Percentiles rank a stretch among this genome's conserved stretches.
phyloP scores from a whole-genome alignment of 2,797 vertebrate species.

The Lepidocolaptes lacrymiger region DNA sequence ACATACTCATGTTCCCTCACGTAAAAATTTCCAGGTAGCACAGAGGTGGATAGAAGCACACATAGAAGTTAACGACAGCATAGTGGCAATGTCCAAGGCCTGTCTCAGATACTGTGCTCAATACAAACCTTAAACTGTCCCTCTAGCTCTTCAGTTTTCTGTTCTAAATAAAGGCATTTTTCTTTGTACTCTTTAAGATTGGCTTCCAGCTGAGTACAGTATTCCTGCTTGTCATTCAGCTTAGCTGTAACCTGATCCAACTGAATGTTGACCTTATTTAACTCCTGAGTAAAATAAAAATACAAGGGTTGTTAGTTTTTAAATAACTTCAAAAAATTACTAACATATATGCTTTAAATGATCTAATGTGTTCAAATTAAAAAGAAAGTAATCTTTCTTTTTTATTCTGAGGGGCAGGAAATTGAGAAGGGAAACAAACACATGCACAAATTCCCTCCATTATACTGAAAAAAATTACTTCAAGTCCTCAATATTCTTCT shows the following conservation, averaged over 20 bases:
- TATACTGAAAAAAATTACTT: neutral
- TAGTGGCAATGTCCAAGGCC: neutral
- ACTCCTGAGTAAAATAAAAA: constrained; percentile 82
- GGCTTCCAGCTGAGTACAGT: constrained; percentile 87
- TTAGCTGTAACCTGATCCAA: constrained; percentile 85
- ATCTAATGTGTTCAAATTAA: neutral
- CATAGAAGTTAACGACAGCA: neutral
- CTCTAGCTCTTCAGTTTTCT: constrained; percentile 87
- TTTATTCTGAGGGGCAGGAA: neutral
- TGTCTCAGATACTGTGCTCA: neutral
- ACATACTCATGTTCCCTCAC: neutral
- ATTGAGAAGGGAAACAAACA: neutral
- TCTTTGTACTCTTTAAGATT: constrained; percentile 91
- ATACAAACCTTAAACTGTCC: constrained; percentile 87
- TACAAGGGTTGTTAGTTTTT: neutral
- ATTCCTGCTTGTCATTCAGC: constrained; percentile 89
- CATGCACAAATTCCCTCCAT: neutral
- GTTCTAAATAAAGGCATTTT: constrained; percentile 87
- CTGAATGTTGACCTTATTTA: constrained; percentile 87
- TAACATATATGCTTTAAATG: neutral
- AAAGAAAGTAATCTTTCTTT: neutral
- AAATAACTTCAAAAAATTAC: neutral
- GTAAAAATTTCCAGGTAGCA: neutral
- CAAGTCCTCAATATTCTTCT: neutral
- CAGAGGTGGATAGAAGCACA: neutral